These are phyloP conservation scores for Notocelia uddmanniana DNA, from an alignment of 2,888 invertebrate genomes.

Conservation along the genomic window DNA sequence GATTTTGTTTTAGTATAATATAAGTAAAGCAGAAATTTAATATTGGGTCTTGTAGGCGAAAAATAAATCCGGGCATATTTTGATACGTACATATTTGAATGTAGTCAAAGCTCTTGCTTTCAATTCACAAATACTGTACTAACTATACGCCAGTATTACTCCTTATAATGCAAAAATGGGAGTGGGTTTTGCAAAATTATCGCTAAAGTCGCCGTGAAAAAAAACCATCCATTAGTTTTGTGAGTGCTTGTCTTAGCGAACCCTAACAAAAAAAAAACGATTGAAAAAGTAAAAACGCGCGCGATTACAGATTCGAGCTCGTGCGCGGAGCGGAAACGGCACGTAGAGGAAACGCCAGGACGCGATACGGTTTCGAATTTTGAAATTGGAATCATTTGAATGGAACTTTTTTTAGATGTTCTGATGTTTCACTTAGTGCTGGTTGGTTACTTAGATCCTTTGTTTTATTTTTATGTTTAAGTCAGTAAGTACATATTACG, in stretches of 20 bases:
- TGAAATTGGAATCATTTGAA: conserved; percentile 77
- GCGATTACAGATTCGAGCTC: conserved; percentile 82
- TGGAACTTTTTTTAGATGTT: conserved; percentile 58
- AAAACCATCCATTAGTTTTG: background rate
- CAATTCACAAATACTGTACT: too few species aligned
- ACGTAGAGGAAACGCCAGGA: conserved; percentile 84
- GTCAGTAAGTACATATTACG: too few species aligned
- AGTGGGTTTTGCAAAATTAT: too few species aligned
- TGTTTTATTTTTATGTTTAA: conserved; percentile 8
- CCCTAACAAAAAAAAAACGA: conserved; percentile 51
- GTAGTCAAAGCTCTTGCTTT: too few species aligned
- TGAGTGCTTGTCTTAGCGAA: background rate
- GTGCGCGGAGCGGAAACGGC: conserved; percentile 76
- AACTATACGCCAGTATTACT: too few species aligned
- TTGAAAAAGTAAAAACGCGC: conserved; percentile 65
- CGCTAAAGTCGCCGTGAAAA: background rate
- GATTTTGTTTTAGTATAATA: too few species aligned
- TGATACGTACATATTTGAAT: too few species aligned
- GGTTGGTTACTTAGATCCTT: conserved; percentile 10
- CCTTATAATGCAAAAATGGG: too few species aligned
- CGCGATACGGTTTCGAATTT: conserved; percentile 85
- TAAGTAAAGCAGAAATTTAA: too few species aligned
- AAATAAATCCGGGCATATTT: too few species aligned
- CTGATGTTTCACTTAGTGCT: conserved; percentile 43
- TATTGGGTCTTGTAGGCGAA: too few species aligned